Base-by-base conservation (phyloP, 2,888 invertebrate species). In the Fragum whitleyi region DNA sequence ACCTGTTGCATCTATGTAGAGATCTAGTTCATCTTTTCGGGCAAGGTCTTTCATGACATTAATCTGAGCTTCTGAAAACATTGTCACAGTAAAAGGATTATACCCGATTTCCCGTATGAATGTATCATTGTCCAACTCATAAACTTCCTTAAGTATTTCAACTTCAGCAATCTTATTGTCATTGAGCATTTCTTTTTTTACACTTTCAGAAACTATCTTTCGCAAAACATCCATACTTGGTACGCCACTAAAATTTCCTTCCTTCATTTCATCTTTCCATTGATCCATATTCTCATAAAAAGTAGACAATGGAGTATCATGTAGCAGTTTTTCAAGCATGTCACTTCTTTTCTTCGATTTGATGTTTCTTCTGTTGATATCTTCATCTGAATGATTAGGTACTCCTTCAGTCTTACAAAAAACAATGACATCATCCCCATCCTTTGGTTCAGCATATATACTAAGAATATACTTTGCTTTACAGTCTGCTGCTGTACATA, bases 1-100 rank as follows among this genome's bases (percentile, higher is more conserved):
- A 14, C 62, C 62, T 5, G 62, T 62, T 5, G 62, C 62, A 19
- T 62, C 62, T 32, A 62, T 29, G 36, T 62, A 62, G 5, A 62
- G 26, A 16, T 29, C 62, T 29, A 29, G 5, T 19, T 32, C n/a
- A 32, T 29, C 62, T 32, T 11, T n/a, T 29, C 28, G 7, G 9
- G 1, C 32, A 7, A 28, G 21, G 14, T 29, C 16, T 21, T 59
- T 59, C 19, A 59, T 29, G 14, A 26, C 11, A 62, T 62, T n/a
- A 9, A 62, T 29, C 19, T 62, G 62, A 11, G 19, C n/a, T n/a
- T 62, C n/a, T 14, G 6, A 7, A 28, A 28, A 62, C 32, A 62
- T 28, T n/a, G 28, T 32, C 6, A 59, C 59, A 59, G 6, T 14
- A 32, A 62, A 62, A 16, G 19, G 62, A n/a, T 28, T 28, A 26